Base-by-base conservation (phyloP, 2,888 invertebrate species). In the Fabriciana adippe region DNA sequence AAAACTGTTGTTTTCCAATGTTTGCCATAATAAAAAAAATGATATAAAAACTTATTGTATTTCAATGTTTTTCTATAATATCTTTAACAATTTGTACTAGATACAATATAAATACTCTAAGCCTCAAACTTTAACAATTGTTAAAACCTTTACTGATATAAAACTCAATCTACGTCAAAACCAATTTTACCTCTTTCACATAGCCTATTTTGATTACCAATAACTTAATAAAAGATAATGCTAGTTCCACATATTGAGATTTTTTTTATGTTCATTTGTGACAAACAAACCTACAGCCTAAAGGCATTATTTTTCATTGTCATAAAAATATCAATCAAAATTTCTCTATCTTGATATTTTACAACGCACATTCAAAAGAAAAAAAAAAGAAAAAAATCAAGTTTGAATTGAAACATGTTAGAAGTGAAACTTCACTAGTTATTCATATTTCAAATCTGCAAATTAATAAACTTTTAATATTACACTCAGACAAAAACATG, bases 41-140 rank as follows among this genome's bases (percentile, higher is more conserved):
- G 26, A 48, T 48, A 13, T 26, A 59, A 48, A 26, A 54, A 15
- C 8, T 55, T 26, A 31, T 53, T 15, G 26, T n/a, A 53, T 53
- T 53, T 65, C 54, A 59, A 57, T 50, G 51, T 69, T 26, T 55
- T 61, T 69, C 62, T 57, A 62, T 50, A 70, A 73, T 57, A 70
- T 56, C 55, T 54, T 64, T 62, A 79, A 80, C 77, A 69, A 72
- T 75, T 84, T 85, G 81, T 82, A 84, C 83, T 82, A 82, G 69
- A 81, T 84, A 85, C 74, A 75, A 79, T 83, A 82, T 79, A 81
- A 77, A 80, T 76, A 75, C 75, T 79, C 81, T 80, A 74, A 72
- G 75, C 76, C 76, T 78, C 76, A 83, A 85, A 85, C 82, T 81
- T 85, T 80, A 86, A 87, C 86, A 83, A 78, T 80, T 41, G 77